Base-by-base conservation (phyloP, 1,140 invertebrate genomes). In the Aphelinus atriplicis region DNA sequence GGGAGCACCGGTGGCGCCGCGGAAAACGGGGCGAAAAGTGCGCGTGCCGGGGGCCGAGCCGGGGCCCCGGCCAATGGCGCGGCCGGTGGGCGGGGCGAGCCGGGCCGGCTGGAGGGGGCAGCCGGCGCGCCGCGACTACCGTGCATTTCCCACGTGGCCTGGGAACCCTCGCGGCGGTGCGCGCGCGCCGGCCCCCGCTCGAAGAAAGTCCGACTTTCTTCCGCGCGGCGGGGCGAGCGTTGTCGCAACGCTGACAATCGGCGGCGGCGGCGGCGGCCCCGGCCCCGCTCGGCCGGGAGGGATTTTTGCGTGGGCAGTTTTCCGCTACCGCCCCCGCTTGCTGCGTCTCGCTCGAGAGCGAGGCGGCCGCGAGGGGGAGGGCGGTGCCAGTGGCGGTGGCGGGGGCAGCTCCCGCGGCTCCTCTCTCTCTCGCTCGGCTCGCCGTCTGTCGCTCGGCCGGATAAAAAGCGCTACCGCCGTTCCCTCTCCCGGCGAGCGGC, bases 91-190 rank as follows among this genome's bases (percentile, higher is more conserved):
- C 79, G 55, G 42, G 61, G 73, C 74, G 78, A 80, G 72, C 9
- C 72, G 81, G 77, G 72, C 78, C 50, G 63, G 65, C 65, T 77
- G 76, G 84, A 84, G 83, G 84, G 84, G 82, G 83, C 10, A 51
- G 3, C 6, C 3, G 26, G 77, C 83, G 82, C 82, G 83, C 82
- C 81, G 79, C 79, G 86, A 87, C 87, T 88, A 87, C 87, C 87
- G 87, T 88, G 85, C 87, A 87, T 87, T 88, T 88, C 87, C 87
- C 87, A 88, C 87, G 86, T 88, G 87, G 83, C 86, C 86, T 88
- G 87, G 86, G 87, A 88, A 87, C 87, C 87, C 87, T 87, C 86
- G 85, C 86, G 87, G 87, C 87, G 83, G 81, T 85, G 80, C 66
- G 68, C 74, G 60, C 50, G 72, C 77, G 50, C 71, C 51, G 70